Evolutionary conservation across 2,888 invertebrate species (phyloP).

Genomic region (Malthinus seriepunctatus): DNA sequence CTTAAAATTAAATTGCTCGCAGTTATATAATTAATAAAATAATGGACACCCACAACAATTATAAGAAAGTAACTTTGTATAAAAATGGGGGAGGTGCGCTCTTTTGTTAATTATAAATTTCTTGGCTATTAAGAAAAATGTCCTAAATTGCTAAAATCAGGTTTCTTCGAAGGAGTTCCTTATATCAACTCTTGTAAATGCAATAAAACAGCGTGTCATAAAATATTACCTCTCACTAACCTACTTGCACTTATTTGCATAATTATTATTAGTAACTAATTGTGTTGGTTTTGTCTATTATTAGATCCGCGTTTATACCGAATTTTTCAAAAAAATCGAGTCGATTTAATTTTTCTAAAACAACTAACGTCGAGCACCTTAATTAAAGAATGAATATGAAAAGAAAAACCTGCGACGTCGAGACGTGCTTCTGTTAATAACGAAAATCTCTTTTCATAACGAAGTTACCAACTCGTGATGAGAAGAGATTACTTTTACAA

Average conservation of each 20-base stretch:
- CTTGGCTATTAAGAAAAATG: constrained; percentile 13
- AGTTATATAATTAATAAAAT: too few species aligned
- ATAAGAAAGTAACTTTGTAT: too few species aligned
- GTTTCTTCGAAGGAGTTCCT: constrained; percentile 35
- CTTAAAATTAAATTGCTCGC: too few species aligned
- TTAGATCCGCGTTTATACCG: constrained; percentile 31
- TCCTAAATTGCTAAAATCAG: constrained; percentile 33
- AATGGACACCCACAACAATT: too few species aligned
- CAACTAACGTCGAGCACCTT: neutral
- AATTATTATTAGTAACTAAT: constrained; percentile 38
- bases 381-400: neutral
- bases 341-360: neutral
- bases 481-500: neutral
- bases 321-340: constrained; percentile 2
- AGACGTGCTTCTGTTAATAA: neutral
- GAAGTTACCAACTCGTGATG: neutral
- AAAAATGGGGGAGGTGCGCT: neutral
- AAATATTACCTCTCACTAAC: constrained; percentile 42
- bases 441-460: constrained; percentile 1
- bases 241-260: constrained; percentile 40
- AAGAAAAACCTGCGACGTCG: too few species aligned
- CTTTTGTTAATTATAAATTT: constrained; percentile 12
- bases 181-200: constrained; percentile 31
- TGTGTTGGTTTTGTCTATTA: constrained; percentile 31
- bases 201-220: constrained; percentile 31